Evolutionary conservation across 2,797 vertebrate species (phyloP).

Genomic region (Silurus lanzhouensis): DNA sequence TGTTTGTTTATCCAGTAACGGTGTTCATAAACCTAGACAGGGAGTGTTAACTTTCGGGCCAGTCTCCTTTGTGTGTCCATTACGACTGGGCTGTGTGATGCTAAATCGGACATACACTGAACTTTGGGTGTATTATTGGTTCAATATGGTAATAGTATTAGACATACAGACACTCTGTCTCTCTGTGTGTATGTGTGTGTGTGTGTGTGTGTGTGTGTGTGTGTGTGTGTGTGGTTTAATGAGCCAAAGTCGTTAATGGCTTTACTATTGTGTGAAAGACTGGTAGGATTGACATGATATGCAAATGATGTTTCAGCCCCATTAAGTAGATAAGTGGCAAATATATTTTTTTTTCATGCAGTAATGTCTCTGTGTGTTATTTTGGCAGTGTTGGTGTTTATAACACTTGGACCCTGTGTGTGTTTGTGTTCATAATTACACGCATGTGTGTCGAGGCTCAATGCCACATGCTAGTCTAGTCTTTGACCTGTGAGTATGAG

Average conservation of each 20-base stretch:
- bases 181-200: constrained; percentile 37
- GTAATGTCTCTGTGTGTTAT: constrained; percentile 33
- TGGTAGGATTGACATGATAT: constrained; percentile 39
- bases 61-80: constrained; percentile 27
- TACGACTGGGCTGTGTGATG: constrained; percentile 43
- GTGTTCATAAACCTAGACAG: constrained; percentile 2
- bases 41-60: constrained; percentile 26
- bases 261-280: constrained; percentile 40
- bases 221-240: constrained; percentile 41
- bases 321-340: constrained; percentile 49
- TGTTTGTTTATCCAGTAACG: constrained; percentile 4
- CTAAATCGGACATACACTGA: constrained; percentile 48
- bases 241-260: constrained; percentile 45
- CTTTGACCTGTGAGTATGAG: constrained; percentile 36
- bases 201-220: constrained; percentile 38
- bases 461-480: constrained; percentile 46
- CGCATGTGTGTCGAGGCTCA: constrained; percentile 42
- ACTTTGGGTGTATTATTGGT: constrained; percentile 43
- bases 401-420: constrained; percentile 30
- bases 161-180: constrained; percentile 48
- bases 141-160: constrained; percentile 49
- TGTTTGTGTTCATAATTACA: constrained; percentile 54
- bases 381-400: constrained; percentile 27
- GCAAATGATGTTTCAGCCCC: constrained; percentile 40
- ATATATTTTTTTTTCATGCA: constrained; percentile 49